Evolutionary conservation across 2,888 invertebrate genomes (phyloP), one percentile per base, ranked within the genome.

Genomic region (Orthosia gracilis): DNA sequence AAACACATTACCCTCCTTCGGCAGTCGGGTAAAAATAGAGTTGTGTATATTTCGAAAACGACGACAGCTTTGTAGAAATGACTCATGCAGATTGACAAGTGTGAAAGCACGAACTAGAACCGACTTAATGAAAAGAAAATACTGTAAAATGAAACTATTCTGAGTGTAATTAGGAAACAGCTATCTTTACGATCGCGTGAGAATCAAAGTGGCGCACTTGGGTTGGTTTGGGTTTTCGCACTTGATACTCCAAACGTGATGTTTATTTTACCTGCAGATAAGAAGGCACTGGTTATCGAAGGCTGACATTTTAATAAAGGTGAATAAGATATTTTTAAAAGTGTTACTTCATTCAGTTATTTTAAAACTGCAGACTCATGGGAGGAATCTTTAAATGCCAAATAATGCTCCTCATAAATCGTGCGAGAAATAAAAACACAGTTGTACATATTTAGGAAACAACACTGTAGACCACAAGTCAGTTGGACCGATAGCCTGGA

Each of bases 161-260:
- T 12, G 62, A 49, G 9, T 40, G 13, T 45, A 7, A 59, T 72
- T 55, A 69, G 65, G 73, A 73, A 69, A 72, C 63, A 64, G 45
- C 17, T 72, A 69, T 52, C 50, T 65, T 55, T 7, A 66, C 50
- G 58, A 78, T 83, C 55, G 79, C 84, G 80, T 79, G 80, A 52
- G 66, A 81, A 70, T 57, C 49, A 54, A 73, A 67, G 26, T 49
- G 40, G 55, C 23, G 54, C 77, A 78, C 47, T 66, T 72, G 65
- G n/a, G n/a, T n/a, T n/a, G n/a, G n/a, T 78, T 80, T 65, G 45
- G 13, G 61, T 65, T 31, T 73, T 55, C 18, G 21, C 21, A 72
- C 15, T 49, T 64, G 31, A 72, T 54, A 49, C 49, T 59, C 11
- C 49, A 59, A 80, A 73, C 58, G 18, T 55, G 11, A 40, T 26